Evolutionary conservation across 1,140 invertebrate genomes (phyloP), one percentile per base, ranked within the genome.

Genomic region (Holotrichia oblita): DNA sequence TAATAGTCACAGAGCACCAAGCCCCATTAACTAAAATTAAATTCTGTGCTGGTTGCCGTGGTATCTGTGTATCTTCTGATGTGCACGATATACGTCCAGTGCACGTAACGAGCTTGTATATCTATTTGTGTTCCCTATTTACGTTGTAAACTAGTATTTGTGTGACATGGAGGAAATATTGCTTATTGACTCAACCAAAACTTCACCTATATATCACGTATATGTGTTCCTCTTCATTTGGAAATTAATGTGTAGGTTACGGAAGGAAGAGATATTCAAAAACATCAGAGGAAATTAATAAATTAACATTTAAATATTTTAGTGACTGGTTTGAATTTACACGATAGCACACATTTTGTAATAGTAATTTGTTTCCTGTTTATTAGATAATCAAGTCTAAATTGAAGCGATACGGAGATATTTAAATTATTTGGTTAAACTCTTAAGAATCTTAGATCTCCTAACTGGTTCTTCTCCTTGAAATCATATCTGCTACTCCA

Each of bases 131-230:
- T 69, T 69, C 24, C 61, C 61, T 27, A 20, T 69, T 69, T 69
- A 69, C 22, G 61, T 34, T 69, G 22, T 27, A 69, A 69, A 27
- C 61, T 22, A 69, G 22, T 69, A 69, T 69, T 69, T 34, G 24
- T 22, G 61, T 14, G 61, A 14, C 61, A 34, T 24, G 27, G 22
- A 34, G 61, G 61, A 69, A 69, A 22, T 69, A 27, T 22, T 34
- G 61, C 22, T 69, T 69, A 69, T 69, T 69, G 20, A 69, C 61
- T 34, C 61, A 69, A 64, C 17, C 59, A 24, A 64, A 69, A 69
- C 61, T 69, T 69, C 27, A 20, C 61, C 61, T 0, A 69, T 69
- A 69, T 17, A 34, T 69, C 7, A 20, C 10, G 10, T 10, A 27
- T 4, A 69, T 69, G 27, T 69, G 8, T 12, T 27, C 22, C 22